Base-by-base conservation (phyloP, 1,140 invertebrate species). In the Drosophila truncata region DNA sequence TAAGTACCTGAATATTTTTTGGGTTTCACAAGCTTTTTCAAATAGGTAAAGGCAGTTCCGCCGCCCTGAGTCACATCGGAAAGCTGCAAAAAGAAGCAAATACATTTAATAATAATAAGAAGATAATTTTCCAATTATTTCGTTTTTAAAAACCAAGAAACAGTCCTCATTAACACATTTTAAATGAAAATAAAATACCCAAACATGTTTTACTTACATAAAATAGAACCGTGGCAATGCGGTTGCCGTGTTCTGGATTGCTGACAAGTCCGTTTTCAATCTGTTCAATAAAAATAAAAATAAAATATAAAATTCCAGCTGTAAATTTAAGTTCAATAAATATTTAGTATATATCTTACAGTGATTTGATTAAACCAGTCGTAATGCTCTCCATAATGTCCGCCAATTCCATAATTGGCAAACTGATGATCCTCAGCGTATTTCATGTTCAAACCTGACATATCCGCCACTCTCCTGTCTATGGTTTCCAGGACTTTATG, bases 1-100 rank as follows among this genome's bases (percentile, higher is more conserved):
- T 1, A 31, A 9, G 39, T 76, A 86, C 83, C 83, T 54, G 83
- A 71, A 63, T 86, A 88, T 73, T 98, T 98, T 91, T 95, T 95
- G 0, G 99, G 98, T 94, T 96, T 97, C 20, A 99, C 92, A 44
- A 96, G 94, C 49, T 97, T 94, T 23, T 96, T 96, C 41, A 99
- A 93, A 58, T 95, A 94, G 2, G 98, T 97, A 93, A 99, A 99
- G 18, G 99, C 98, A 1, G 98, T 99, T 11, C 97, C 97, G 33
- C 98, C 98, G 6, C 98, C 98, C 93, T 98, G 98, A 46, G 96
- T 95, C 54, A 99, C 98, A 92, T 99, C 97, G 71, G 96, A 97
- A 96, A 99, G 97, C 97, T 99, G 82, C 93, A 18, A 31, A 11
- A 23, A 2, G 9, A 2, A 23, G 0, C 58, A 42, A 8, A 29